Conservation (phyloP, 2,113 vertebrate species). For the Gopherus flavomarginatus region DNA sequence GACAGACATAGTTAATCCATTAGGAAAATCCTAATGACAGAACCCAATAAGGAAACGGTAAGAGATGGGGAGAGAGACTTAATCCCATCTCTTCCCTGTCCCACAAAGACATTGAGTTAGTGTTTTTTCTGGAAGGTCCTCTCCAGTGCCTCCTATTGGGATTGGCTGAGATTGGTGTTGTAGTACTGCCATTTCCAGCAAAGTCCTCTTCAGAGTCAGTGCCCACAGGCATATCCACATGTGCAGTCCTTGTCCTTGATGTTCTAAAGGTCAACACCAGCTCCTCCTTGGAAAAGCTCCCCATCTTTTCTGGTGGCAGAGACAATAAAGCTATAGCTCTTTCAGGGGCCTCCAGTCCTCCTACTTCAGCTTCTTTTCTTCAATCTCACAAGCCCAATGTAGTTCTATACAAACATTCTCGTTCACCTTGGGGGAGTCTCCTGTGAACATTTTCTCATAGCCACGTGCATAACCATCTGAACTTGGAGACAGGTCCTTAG, state of each 20-base stretch:
- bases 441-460: not conserved
- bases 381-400: not conserved
- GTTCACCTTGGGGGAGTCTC: not conserved
- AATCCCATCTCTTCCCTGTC: not conserved
- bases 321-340: not conserved
- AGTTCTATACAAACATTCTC: not conserved
- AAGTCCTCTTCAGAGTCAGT: not conserved
- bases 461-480: not conserved
- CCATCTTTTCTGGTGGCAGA: not conserved
- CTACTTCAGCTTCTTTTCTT: not conserved
- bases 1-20: not conserved
- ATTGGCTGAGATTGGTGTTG: too few species aligned
- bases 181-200: not conserved
- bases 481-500: not conserved
- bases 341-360: not conserved
- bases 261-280: not conserved
- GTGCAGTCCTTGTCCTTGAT: fast-evolving
- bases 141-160: not conserved
- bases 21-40: not conserved
- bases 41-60: not conserved
- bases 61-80: not conserved
- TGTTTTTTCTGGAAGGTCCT: not conserved
- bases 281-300: not conserved
- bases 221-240: too few species aligned
- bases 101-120: not conserved